phyloP scores from a whole-genome alignment of 2,888 invertebrate genomes.

The Nephrotoma guestfalica region DNA sequence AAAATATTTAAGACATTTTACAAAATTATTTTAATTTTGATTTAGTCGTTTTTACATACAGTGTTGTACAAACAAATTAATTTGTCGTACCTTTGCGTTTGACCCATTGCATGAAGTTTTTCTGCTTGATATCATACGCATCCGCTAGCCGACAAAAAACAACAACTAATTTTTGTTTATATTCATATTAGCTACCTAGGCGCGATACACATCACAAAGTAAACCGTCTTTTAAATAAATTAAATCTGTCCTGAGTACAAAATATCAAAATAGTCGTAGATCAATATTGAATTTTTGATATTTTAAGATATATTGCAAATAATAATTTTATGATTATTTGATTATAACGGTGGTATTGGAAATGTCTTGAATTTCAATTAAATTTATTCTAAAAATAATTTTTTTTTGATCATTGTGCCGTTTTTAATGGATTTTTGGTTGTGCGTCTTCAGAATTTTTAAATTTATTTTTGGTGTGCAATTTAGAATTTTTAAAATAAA shows the following conservation, averaged over 20 bases:
- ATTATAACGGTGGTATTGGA: not conserved
- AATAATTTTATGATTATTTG: not conserved
- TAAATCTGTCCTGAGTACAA: not conserved
- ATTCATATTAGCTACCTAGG: not conserved
- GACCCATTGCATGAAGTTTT: conserved; percentile 1
- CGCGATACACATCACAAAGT: not conserved
- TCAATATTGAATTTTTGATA: not conserved
- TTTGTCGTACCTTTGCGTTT: not conserved
- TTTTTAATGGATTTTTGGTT: not conserved
- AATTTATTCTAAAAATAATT: not conserved
- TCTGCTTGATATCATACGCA: not conserved
- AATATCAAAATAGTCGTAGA: not conserved
- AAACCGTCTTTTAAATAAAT: not conserved
- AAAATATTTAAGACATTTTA: not conserved
- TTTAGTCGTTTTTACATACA: not conserved
- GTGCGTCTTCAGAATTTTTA: not conserved
- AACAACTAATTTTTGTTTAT: not conserved
- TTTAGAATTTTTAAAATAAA: not conserved
- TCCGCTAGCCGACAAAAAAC: not conserved
- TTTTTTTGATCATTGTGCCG: not conserved
- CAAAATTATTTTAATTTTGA: not conserved
- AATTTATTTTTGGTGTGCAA: not conserved
- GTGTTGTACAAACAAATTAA: not conserved
- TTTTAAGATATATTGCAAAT: not conserved
- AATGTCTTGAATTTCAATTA: not conserved